Percentiles rank a stretch among this genome's conserved stretches.
Evolutionary conservation across 1,140 invertebrate species (phyloP).

Genomic region (Colletes latitarsis): DNA sequence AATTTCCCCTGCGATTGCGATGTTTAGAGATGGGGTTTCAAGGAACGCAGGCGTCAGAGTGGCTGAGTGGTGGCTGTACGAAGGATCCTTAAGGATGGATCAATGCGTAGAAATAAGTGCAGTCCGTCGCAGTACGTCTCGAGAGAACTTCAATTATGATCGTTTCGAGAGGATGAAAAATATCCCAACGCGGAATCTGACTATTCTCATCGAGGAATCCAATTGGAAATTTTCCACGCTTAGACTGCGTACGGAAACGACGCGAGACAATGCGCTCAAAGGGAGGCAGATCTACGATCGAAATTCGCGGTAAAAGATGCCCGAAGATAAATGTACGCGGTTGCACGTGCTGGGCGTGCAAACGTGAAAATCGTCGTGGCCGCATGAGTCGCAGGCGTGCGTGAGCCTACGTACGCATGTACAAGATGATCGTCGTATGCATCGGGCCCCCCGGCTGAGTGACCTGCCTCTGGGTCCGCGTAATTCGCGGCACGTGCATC

Average conservation of each 20-base stretch:
- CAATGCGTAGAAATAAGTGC: no score
- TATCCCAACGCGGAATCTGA: neutral
- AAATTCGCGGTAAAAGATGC: slow-evolving; percentile 44
- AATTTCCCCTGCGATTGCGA: no score
- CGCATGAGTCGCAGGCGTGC: slow-evolving; percentile 25
- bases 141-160: no score
- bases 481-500: slow-evolving; percentile 63
- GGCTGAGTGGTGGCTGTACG: no score
- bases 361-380: slow-evolving; percentile 43
- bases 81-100: no score
- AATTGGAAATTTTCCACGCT: no score
- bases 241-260: neutral
- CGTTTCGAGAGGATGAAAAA: no score
- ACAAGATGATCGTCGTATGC: slow-evolving; percentile 30
- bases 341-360: slow-evolving; percentile 39
- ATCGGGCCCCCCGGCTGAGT: slow-evolving; percentile 24
- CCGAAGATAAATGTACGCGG: slow-evolving; percentile 27
- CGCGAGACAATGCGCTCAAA: neutral
- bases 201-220: no score
- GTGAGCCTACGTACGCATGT: slow-evolving; percentile 24
- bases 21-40: no score
- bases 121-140: no score
- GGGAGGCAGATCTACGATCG: slow-evolving; percentile 21
- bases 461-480: slow-evolving; percentile 53
- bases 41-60: no score